These are phyloP conservation scores for Silurus glanis DNA, from an alignment of 2,113 vertebrate genomes.

Conservation along the genomic window DNA sequence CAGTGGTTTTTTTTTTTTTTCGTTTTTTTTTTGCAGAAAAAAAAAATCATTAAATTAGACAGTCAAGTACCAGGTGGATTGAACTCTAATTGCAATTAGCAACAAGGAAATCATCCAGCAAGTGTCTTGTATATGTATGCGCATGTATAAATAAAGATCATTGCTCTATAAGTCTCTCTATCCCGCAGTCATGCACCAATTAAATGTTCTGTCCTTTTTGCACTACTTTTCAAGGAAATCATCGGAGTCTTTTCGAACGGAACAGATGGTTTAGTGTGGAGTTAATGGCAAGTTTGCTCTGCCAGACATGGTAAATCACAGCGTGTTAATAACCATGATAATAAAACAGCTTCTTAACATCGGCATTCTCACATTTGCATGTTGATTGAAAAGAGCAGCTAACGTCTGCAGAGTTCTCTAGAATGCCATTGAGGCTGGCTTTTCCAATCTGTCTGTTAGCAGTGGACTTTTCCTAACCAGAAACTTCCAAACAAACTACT, in stretches of 20 bases:
- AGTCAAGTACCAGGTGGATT: conserved; percentile 1
- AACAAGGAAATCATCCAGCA: conserved; percentile 25
- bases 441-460: no score
- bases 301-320: conserved; percentile 1
- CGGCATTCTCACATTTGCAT: background rate
- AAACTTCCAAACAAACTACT: background rate
- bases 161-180: conserved; percentile 48
- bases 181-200: conserved; percentile 62
- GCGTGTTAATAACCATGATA: background rate
- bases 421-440: background rate
- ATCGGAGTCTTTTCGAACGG: conserved; percentile 29
- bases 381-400: background rate
- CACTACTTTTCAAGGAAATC: no score
- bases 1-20: background rate
- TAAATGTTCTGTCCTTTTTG: conserved; percentile 58
- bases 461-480: background rate
- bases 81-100: conserved; percentile 34
- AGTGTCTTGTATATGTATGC: conserved; percentile 2
- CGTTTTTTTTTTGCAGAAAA: background rate
- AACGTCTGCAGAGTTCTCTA: background rate
- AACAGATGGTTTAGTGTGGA: conserved; percentile 14
- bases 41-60: background rate
- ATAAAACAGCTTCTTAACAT: background rate
- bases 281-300: background rate
- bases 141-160: background rate